A percentile compares a stretch with the other conserved stretches of the same genome.
Conservation (phyloP, 2,797 vertebrate genomes). For the Spondyliosoma cantharus region DNA sequence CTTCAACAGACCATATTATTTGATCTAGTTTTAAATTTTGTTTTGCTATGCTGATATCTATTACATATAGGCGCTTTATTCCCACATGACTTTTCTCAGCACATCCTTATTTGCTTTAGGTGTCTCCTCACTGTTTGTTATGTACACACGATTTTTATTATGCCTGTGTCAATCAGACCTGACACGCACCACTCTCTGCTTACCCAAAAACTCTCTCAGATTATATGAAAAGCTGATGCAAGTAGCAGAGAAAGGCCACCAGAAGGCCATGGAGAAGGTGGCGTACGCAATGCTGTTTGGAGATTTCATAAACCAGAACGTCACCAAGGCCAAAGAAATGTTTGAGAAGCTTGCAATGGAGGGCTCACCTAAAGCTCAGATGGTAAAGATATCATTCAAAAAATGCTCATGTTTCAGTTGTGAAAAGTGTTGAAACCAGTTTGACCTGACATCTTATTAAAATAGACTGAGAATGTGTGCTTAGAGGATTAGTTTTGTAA, state of each 20-base stretch:
- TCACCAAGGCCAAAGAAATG: slow-evolving; percentile 90
- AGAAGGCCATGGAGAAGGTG: slow-evolving; percentile 95
- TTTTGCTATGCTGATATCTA: not conserved
- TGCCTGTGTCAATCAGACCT: not conserved
- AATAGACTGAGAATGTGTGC: not conserved
- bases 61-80: slow-evolving; percentile 3
- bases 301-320: slow-evolving; percentile 92
- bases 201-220: slow-evolving; percentile 74
- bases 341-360: slow-evolving; percentile 94
- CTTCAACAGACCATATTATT: not conserved
- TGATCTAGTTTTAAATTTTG: not conserved
- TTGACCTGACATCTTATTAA: not conserved
- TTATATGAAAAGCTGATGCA: slow-evolving; percentile 92
- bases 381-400: slow-evolving; percentile 79
- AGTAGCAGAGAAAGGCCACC: slow-evolving; percentile 91
- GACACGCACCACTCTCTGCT: not conserved
- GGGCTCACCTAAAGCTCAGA: slow-evolving; percentile 96
- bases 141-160: slow-evolving; percentile 16
- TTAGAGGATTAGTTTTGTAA: not conserved
- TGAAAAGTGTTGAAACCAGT: not conserved
- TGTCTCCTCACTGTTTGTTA: slow-evolving; percentile 21
- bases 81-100: not conserved
- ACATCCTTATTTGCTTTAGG: slow-evolving; percentile 56
- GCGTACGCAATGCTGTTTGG: slow-evolving; percentile 95
- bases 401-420: not conserved